These are phyloP conservation scores for Clepsis dumicolana DNA, from an alignment of 2,888 invertebrate genomes.

Conservation along the genomic window DNA sequence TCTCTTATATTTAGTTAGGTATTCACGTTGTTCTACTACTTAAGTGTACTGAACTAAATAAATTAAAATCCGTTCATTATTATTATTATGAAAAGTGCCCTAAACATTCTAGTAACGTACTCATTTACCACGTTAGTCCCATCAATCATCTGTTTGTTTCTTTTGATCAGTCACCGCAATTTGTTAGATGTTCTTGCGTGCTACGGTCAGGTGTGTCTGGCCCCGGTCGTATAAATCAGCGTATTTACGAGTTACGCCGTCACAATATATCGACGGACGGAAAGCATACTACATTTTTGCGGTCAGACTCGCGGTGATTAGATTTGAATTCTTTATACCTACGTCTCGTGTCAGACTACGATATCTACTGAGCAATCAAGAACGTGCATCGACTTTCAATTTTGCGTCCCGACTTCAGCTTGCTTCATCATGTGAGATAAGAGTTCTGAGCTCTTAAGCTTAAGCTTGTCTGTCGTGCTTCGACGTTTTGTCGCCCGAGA, in stretches of 20 bases:
- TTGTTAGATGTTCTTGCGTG: neutral
- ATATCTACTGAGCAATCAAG: neutral
- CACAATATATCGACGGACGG: constrained; percentile 17
- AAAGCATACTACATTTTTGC: neutral
- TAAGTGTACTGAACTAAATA: no score
- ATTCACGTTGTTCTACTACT: no score
- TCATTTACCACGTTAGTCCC: neutral
- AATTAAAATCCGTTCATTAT: no score
- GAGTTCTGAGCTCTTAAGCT: neutral
- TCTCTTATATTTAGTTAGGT: no score
- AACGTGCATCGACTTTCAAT: constrained; percentile 7
- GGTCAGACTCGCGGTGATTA: neutral
- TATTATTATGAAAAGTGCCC: neutral
- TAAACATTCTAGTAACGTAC: neutral
- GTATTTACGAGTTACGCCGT: constrained; percentile 19
- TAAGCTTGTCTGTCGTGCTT: neutral
- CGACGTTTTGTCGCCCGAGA: neutral
- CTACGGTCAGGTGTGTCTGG: neutral
- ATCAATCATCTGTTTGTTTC: neutral
- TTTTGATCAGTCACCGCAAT: constrained; percentile 3
- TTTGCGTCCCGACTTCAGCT: neutral
- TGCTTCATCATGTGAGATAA: neutral
- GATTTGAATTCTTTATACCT: neutral
- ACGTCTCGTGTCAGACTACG: neutral
- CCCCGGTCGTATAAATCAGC: constrained; percentile 4